A percentile compares a stretch with the other conserved stretches of the same genome.
These are phyloP conservation scores for Agrotis exclamationis DNA, from an alignment of 2,888 invertebrate species.

Conservation along the genomic window DNA sequence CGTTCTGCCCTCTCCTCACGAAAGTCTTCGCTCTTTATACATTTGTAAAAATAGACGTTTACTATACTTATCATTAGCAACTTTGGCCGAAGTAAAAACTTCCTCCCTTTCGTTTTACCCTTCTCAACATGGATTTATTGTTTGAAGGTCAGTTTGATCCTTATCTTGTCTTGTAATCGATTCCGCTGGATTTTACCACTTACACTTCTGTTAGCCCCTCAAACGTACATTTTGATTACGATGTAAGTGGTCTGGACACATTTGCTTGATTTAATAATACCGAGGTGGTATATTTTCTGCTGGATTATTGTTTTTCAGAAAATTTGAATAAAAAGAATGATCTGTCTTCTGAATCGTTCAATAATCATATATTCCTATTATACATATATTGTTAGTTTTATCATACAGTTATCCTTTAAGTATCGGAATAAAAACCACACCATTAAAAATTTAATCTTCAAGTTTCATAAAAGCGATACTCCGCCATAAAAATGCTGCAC, in stretches of 20 bases:
- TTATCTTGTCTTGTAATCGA: constrained; percentile 67
- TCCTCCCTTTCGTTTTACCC: constrained; percentile 69
- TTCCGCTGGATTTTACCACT: constrained; percentile 58
- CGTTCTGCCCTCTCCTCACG: constrained; percentile 35
- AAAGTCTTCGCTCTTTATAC: constrained; percentile 43
- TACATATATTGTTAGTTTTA: not conserved
- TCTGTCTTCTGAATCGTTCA: too few relatives aligned
- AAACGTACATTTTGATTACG: constrained; percentile 24
- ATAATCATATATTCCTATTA: too few relatives aligned
- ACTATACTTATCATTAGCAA: constrained; percentile 67
- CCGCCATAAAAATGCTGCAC: constrained; percentile 1
- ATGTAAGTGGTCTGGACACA: constrained; percentile 23
- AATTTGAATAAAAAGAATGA: not conserved
- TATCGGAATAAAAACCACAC: not conserved
- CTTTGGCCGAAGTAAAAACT: constrained; percentile 64
- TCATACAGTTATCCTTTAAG: not conserved
- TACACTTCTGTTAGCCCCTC: constrained; percentile 42
- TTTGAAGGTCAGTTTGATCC: constrained; percentile 69
- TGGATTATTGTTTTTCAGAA: not conserved
- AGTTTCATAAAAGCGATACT: not conserved
- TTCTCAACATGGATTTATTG: constrained; percentile 71
- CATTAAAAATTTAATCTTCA: not conserved
- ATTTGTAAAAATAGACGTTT: constrained; percentile 60
- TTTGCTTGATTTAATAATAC: not conserved
- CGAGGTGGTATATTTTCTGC: not conserved